Percentiles rank a stretch among this genome's conserved stretches.
phyloP scores from a whole-genome alignment of 2,113 vertebrate species.

The Alectura lathami region DNA sequence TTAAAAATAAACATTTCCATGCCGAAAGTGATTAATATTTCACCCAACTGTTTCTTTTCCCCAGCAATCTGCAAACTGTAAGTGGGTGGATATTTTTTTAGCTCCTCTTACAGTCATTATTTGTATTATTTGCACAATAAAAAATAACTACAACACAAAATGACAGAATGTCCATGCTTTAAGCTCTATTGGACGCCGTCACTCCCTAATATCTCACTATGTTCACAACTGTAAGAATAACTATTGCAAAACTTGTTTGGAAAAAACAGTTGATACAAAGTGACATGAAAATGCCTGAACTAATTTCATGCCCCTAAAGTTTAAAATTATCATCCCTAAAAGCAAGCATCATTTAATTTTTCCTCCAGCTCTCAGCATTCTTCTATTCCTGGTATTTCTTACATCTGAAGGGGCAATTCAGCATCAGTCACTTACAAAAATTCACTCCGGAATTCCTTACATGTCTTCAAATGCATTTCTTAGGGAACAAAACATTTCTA shows the following conservation, averaged over 20 bases:
- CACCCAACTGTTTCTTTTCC: constrained; percentile 73
- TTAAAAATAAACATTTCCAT: constrained; percentile 77
- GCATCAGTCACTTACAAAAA: constrained; percentile 10
- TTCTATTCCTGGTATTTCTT: not conserved
- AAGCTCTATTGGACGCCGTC: not conserved
- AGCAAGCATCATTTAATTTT: constrained; percentile 29
- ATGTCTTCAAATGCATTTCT: constrained; percentile 12
- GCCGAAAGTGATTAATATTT: constrained; percentile 78
- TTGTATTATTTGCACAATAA: constrained; percentile 62
- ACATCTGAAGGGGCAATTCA: constrained; percentile 2
- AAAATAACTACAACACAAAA: constrained; percentile 30
- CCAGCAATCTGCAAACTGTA: constrained; percentile 71
- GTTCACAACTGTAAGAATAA: not conserved
- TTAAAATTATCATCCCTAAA: constrained; percentile 12
- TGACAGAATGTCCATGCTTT: not conserved
- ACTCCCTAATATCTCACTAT: not conserved
- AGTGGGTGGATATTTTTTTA: constrained; percentile 77
- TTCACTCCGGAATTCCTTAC: not conserved
- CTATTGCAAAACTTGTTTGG: constrained; percentile 45
- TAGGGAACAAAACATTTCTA: constrained; percentile 26
- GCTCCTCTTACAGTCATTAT: constrained; percentile 62
- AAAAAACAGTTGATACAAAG: not conserved
- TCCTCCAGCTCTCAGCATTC: constrained; percentile 8
- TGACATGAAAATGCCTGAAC: not conserved
- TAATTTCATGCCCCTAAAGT: constrained; percentile 5